These are phyloP conservation scores for Otocyon megalotis DNA, from an alignment of 2,113 vertebrate species.

Conservation along the genomic window DNA sequence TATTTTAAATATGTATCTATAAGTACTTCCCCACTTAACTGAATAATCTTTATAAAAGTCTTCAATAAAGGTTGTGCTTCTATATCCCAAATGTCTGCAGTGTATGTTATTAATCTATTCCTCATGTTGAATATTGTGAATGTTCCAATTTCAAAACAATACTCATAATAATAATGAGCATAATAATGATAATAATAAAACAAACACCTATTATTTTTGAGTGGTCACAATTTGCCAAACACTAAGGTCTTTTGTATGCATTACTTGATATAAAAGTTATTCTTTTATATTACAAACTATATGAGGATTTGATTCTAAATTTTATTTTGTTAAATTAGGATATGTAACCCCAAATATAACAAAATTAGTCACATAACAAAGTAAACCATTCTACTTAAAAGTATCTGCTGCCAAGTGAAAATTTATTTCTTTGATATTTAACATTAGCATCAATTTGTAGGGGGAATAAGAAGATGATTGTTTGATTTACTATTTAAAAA, in stretches of 20 bases:
- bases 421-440: neutral
- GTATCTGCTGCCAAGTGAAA: neutral
- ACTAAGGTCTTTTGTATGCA: neutral
- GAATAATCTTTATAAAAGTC: neutral
- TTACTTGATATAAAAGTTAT: neutral
- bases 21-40: neutral
- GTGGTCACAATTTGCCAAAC: neutral
- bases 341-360: neutral
- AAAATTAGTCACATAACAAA: neutral
- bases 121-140: neutral
- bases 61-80: neutral
- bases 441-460: neutral
- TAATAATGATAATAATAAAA: neutral
- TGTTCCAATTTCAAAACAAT: neutral
- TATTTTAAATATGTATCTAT: neutral
- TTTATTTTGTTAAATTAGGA: neutral
- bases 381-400: neutral
- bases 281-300: neutral
- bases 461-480: neutral
- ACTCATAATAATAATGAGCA: neutral
- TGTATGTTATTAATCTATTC: neutral
- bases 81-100: neutral
- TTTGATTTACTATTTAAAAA: neutral
- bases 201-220: neutral
- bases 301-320: neutral